Conservation (phyloP, 2,888 invertebrate species). For the Aplocera efformata region DNA sequence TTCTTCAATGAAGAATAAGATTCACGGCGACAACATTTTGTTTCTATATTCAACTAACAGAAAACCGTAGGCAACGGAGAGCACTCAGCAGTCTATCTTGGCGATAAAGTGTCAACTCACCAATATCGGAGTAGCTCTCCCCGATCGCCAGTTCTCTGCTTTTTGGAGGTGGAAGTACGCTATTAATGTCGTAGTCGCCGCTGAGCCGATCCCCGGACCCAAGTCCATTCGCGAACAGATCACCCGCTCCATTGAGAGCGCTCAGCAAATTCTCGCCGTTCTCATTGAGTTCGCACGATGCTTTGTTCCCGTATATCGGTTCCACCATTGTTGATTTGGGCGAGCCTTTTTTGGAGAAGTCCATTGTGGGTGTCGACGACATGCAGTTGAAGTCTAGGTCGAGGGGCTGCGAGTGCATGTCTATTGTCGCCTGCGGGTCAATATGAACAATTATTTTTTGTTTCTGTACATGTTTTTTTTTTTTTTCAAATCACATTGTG, state of each 20-base stretch:
- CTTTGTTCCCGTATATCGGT: constrained; percentile 74
- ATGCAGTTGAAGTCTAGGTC: constrained; percentile 76
- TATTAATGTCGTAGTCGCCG: constrained; percentile 74
- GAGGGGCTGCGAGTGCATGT: constrained; percentile 70
- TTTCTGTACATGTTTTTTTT: no score
- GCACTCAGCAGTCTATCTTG: no score
- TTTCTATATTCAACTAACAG: no score
- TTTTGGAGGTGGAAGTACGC: constrained; percentile 73
- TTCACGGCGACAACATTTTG: no score
- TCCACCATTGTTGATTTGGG: constrained; percentile 68
- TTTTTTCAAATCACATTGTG: no score
- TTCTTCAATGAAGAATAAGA: no score
- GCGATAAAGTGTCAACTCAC: constrained; percentile 41
- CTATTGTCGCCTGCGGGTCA: constrained; percentile 54
- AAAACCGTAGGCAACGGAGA: no score
- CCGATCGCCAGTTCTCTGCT: constrained; percentile 75
- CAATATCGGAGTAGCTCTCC: constrained; percentile 77
- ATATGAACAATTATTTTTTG: not conserved
- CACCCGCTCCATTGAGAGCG: constrained; percentile 63
- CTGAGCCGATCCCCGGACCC: constrained; percentile 61
- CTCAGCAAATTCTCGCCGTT: constrained; percentile 62
- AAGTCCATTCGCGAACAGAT: constrained; percentile 70
- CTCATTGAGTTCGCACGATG: constrained; percentile 66
- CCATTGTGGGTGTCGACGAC: constrained; percentile 68
- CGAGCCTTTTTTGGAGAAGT: constrained; percentile 67